Conservation (phyloP, 2,888 invertebrate species). For the Dasypogon diadema region DNA sequence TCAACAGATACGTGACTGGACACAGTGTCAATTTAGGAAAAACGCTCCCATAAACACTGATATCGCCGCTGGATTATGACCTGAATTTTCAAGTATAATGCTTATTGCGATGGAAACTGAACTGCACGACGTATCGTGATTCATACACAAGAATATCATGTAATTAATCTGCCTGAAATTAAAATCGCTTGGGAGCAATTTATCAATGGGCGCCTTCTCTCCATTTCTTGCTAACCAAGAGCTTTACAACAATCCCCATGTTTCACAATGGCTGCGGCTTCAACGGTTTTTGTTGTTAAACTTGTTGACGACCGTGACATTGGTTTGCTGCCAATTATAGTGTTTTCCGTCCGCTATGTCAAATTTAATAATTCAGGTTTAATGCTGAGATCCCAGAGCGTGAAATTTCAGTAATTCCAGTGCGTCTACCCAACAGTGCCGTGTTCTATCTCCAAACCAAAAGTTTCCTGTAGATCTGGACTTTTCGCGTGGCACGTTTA, state of each 20-base stretch:
- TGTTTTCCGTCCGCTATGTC: background rate
- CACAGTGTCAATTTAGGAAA: background rate
- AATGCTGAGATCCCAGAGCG: background rate
- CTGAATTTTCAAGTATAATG: conserved; percentile 8
- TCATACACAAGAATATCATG: conserved; percentile 9
- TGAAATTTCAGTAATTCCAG: conserved; percentile 20
- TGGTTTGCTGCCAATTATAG: conserved; percentile 23
- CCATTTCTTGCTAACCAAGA: background rate
- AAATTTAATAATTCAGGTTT: background rate
- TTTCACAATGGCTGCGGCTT: background rate
- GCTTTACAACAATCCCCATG: background rate
- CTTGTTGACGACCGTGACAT: conserved; percentile 34
- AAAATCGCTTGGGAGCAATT: conserved; percentile 33
- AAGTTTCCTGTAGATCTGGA: background rate
- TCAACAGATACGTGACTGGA: conserved; percentile 23
- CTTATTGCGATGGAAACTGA: background rate
- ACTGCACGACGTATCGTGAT: background rate
- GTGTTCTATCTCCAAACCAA: background rate
- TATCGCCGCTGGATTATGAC: conserved; percentile 16
- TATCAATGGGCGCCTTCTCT: conserved; percentile 27
- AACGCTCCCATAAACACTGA: background rate
- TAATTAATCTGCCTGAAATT: conserved; percentile 42
- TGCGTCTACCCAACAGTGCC: conserved; percentile 1
- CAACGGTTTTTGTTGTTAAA: conserved; percentile 42
- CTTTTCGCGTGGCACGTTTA: background rate